These are phyloP conservation scores for Maniola jurtina DNA, from an alignment of 1,140 invertebrate species.

Conservation along the genomic window DNA sequence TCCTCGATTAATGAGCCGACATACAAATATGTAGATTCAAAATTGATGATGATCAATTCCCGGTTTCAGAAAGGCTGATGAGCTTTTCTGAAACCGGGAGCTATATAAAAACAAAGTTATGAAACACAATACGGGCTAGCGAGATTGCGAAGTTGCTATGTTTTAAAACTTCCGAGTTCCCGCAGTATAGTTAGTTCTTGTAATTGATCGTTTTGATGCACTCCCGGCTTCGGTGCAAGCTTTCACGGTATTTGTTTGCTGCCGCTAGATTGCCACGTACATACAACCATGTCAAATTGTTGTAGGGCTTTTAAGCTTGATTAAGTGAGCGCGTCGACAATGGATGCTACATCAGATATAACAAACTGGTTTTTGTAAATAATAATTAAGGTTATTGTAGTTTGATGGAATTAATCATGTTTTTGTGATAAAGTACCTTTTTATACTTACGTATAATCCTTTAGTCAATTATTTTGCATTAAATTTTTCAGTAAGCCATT, in stretches of 20 bases:
- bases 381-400: constrained; percentile 6
- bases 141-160: constrained; percentile 49
- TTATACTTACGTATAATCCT: no score
- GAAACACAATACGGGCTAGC: constrained; percentile 41
- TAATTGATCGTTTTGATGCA: constrained; percentile 35
- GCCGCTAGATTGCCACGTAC: constrained; percentile 4
- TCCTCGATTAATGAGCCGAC: no score
- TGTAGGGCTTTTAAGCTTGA: constrained; percentile 35
- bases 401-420: no score
- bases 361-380: background rate
- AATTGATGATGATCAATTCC: no score
- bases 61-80: no score
- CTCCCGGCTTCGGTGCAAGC: constrained; percentile 15
- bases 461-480: no score
- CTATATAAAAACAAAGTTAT: constrained; percentile 24
- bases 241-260: constrained; percentile 41
- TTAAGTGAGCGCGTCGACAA: constrained; percentile 15
- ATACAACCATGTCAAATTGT: constrained; percentile 34
- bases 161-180: constrained; percentile 50
- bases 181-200: constrained; percentile 24
- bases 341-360: background rate
- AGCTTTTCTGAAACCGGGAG: no score
- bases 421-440: no score
- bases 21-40: no score
- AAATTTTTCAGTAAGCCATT: no score